A percentile compares a stretch with the other conserved stretches of the same genome.
These are phyloP conservation scores for Atta texana DNA, from an alignment of 1,140 invertebrate genomes.

Conservation along the genomic window DNA sequence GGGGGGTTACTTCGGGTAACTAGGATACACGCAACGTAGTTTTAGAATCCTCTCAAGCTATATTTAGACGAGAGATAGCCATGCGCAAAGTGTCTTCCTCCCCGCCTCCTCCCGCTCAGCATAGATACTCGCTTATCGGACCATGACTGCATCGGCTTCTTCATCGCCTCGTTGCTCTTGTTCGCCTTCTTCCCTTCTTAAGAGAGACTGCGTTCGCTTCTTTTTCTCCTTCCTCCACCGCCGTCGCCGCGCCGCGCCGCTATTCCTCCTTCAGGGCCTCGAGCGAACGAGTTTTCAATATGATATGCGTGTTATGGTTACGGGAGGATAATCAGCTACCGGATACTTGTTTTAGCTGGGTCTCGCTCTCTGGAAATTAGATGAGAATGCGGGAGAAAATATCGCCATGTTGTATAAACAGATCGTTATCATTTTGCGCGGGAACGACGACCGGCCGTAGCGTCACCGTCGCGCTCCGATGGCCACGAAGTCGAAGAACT, in stretches of 20 bases:
- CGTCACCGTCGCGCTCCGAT: constrained; percentile 38
- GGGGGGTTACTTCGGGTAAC: constrained; percentile 47
- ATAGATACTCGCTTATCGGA: constrained; percentile 78
- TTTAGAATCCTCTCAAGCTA: constrained; percentile 74
- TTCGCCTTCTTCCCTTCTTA: constrained; percentile 64
- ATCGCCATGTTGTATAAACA: constrained; percentile 59
- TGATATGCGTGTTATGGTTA: constrained; percentile 73
- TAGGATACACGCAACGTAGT: constrained; percentile 73
- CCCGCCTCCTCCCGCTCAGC: constrained; percentile 23
- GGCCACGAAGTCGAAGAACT: constrained; percentile 30
- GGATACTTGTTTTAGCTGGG: constrained; percentile 67
- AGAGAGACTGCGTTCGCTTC: constrained; percentile 15
- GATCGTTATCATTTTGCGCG: constrained; percentile 61
- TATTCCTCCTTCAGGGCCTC: constrained; percentile 12
- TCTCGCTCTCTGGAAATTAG: constrained; percentile 68
- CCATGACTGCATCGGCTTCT: constrained; percentile 76
- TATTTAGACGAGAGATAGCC: constrained; percentile 79
- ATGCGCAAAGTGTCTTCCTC: constrained; percentile 74
- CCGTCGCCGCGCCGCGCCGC: background rate
- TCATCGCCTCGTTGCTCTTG: constrained; percentile 64
- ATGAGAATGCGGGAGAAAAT: constrained; percentile 57
- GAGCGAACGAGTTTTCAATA: constrained; percentile 65
- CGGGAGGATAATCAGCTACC: constrained; percentile 74
- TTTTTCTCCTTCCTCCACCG: background rate
- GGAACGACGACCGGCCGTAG: constrained; percentile 27